Percentiles rank a stretch among this genome's conserved stretches.
phyloP scores from a whole-genome alignment of 2,797 vertebrate species.

The Melanotaenia maccullochi region DNA sequence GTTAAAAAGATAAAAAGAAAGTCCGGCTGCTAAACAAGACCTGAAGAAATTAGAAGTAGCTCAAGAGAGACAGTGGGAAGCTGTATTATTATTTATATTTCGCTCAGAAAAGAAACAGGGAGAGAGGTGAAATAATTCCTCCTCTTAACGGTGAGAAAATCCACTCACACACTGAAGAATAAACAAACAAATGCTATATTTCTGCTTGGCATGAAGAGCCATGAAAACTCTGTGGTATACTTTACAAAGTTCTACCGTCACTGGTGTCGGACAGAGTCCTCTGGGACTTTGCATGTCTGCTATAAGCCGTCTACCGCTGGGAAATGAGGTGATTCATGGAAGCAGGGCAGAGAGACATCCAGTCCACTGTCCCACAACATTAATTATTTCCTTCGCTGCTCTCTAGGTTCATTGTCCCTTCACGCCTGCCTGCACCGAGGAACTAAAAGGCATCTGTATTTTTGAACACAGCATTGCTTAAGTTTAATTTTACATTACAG shows the following conservation, averaged over 20 bases:
- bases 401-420: slow-evolving; percentile 10
- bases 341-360: slow-evolving; percentile 14
- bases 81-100: not conserved
- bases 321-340: not conserved
- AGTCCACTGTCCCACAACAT: slow-evolving; percentile 19
- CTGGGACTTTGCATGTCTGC: not conserved
- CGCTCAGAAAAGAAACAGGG: not conserved
- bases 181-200: not conserved
- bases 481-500: not conserved
- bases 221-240: slow-evolving; percentile 7
- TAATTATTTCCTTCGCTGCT: slow-evolving; percentile 37
- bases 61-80: too few species aligned
- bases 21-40: not conserved
- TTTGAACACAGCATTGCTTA: not conserved
- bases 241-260: slow-evolving; percentile 17
- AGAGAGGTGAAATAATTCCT: not conserved
- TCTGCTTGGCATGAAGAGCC: not conserved
- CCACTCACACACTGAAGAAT: not conserved
- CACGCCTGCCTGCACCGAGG: not conserved
- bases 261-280: not conserved
- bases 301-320: slow-evolving; percentile 23
- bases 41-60: too few species aligned
- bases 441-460: not conserved
- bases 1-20: not conserved
- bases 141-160: not conserved